Evolutionary conservation across 2,113 vertebrate species (phyloP).

Genomic region (Dicentrarchus labrax): DNA sequence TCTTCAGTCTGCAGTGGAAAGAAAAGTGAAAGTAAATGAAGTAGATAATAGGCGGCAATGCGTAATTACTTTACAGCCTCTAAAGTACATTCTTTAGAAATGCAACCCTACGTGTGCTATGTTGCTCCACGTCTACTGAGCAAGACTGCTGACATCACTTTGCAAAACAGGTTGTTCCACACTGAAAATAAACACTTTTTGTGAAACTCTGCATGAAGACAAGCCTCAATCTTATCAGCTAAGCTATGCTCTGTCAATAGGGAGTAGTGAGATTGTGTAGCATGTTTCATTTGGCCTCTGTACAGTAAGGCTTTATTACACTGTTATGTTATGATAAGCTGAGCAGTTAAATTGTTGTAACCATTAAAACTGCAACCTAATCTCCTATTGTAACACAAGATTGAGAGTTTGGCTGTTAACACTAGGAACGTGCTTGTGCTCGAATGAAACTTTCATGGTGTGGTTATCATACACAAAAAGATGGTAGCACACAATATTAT

Average conservation of each 20-base stretch:
- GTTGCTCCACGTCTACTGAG: neutral
- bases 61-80: neutral
- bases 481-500: neutral
- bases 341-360: neutral
- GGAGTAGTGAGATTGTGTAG: neutral
- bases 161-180: conserved; percentile 1
- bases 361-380: neutral
- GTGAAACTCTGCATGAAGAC: neutral
- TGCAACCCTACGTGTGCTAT: neutral
- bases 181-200: conserved; percentile 31
- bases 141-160: neutral
- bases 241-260: conserved; percentile 8
- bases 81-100: neutral
- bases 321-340: no score
- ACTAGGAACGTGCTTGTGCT: neutral
- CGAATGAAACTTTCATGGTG: neutral
- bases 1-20: conserved; percentile 79
- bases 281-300: neutral
- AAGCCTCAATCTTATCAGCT: conserved; percentile 11
- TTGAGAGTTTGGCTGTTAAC: neutral
- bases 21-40: conserved; percentile 17
- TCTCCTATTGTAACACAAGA: neutral
- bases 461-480: neutral
- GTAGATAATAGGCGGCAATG: neutral
- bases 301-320: neutral